Conservation (phyloP, 2,888 invertebrate species). For the Hypomecis punctinalis region DNA sequence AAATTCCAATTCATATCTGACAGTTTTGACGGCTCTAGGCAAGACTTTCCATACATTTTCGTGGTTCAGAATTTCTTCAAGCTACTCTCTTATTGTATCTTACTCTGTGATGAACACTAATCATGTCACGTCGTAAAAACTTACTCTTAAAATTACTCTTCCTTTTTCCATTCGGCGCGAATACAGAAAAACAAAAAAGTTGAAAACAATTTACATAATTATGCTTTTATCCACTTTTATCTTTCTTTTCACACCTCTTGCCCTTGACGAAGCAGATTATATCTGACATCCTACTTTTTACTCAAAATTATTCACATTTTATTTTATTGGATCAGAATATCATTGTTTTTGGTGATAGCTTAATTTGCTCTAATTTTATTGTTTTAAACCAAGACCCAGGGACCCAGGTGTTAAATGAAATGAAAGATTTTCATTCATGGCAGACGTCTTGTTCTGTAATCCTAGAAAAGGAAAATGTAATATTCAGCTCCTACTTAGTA, state of each 20-base stretch:
- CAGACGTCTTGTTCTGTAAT: constrained; percentile 12
- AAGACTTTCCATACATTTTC: no score
- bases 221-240: constrained; percentile 40
- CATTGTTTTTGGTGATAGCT: no score
- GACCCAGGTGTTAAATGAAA: constrained; percentile 4
- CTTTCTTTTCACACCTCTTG: constrained; percentile 22
- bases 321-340: no score
- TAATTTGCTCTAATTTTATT: no score
- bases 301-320: not conserved
- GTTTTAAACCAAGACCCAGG: no score
- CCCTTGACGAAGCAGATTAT: constrained; percentile 2
- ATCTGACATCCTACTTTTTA: not conserved
- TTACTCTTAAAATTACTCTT: not conserved
- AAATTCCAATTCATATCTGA: no score
- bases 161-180: not conserved
- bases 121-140: no score
- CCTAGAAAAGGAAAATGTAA: constrained; percentile 9
- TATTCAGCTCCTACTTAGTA: constrained; percentile 11
- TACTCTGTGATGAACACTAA: no score
- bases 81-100: no score
- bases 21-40: no score
- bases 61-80: no score
- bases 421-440: constrained; percentile 31
- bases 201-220: constrained; percentile 34
- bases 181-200: not conserved